Conservation (phyloP, 30 jellyfish, hydroid and myxozoan species). For the Haliclystus octoradiatus region DNA sequence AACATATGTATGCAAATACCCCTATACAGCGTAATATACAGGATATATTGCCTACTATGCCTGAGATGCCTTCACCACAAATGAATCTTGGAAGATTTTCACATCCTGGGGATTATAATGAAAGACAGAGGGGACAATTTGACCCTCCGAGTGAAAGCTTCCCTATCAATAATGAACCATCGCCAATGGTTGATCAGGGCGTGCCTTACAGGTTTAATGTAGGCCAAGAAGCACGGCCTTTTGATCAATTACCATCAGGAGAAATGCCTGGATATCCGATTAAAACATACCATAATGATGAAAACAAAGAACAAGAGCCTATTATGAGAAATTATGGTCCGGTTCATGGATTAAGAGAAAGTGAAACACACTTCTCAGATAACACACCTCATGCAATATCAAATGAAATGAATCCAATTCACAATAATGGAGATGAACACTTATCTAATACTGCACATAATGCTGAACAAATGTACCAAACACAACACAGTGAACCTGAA, state of each 20-base stretch:
- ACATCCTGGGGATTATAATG: constrained; percentile 2
- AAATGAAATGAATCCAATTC: not conserved
- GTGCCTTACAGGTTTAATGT: no score
- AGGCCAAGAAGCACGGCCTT: not conserved
- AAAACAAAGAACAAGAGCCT: not conserved
- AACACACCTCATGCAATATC: not conserved
- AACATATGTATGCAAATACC: not conserved
- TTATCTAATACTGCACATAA: not conserved
- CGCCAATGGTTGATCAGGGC: not conserved
- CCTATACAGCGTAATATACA: not conserved
- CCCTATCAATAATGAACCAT: no score
- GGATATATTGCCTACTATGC: not conserved
- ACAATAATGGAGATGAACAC: not conserved
- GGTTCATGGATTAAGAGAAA: not conserved
- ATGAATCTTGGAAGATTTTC: not conserved
- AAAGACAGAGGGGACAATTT: no score
- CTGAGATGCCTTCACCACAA: no score
- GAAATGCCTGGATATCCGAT: not conserved
- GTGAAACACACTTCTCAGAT: not conserved
- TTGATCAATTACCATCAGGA: not conserved
- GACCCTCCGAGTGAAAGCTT: not conserved
- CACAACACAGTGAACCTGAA: not conserved
- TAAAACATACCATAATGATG: not conserved
- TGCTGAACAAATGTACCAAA: not conserved
- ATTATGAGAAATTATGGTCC: not conserved